Evolutionary conservation across 2,113 vertebrate species (phyloP).

Genomic region (Mixornis gularis): DNA sequence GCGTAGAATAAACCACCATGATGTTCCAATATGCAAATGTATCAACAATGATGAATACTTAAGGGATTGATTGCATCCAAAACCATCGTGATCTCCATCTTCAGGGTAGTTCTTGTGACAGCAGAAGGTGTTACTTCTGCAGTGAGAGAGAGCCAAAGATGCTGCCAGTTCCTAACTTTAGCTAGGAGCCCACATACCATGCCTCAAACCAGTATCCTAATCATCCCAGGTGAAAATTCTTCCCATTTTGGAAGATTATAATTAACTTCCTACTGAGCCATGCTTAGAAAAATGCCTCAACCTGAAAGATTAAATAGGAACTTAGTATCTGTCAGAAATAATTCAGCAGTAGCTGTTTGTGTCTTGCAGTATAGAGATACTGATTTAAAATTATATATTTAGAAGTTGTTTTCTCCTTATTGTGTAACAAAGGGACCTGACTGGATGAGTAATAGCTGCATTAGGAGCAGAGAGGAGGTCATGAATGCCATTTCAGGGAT

Average conservation of each 20-base stretch:
- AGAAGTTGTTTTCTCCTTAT: slow-evolving; percentile 4
- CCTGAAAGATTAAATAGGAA: slow-evolving; percentile 22
- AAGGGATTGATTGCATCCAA: background rate
- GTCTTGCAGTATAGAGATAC: background rate
- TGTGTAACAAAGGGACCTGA: slow-evolving; percentile 31
- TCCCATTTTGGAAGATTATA: slow-evolving; percentile 17
- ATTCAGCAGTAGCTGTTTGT: slow-evolving; percentile 24
- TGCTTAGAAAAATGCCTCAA: slow-evolving; percentile 36
- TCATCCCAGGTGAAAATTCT: slow-evolving; percentile 42
- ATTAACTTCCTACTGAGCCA: slow-evolving; percentile 30
- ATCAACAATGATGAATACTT: background rate
- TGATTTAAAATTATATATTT: slow-evolving; percentile 35
- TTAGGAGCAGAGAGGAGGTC: background rate
- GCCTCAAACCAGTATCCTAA: slow-evolving; percentile 23
- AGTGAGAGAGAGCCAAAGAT: slow-evolving; percentile 1
- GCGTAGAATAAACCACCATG: background rate
- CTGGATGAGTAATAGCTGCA: slow-evolving; percentile 9
- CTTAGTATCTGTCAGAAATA: slow-evolving; percentile 22
- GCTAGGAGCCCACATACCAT: background rate
- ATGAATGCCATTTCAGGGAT: background rate
- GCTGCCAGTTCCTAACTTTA: slow-evolving; percentile 41
- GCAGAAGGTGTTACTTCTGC: slow-evolving; percentile 43
- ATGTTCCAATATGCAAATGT: background rate
- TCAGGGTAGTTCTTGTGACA: background rate
- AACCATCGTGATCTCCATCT: background rate